These are phyloP conservation scores for Parnassius orleans DNA, from an alignment of 2,888 invertebrate genomes.

Conservation along the genomic window DNA sequence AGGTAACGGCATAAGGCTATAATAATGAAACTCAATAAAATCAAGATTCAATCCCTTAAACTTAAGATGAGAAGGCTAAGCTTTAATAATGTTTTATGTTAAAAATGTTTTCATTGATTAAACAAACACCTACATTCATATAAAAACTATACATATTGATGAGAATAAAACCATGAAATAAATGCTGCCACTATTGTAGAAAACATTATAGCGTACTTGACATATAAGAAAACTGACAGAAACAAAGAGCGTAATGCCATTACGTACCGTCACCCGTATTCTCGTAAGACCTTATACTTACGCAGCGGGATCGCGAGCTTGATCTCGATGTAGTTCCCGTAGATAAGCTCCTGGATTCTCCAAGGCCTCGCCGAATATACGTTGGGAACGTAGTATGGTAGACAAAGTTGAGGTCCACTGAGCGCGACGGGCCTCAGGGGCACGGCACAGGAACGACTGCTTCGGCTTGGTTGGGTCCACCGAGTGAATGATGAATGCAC, in stretches of 20 bases:
- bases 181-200: no score
- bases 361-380: constrained; percentile 95
- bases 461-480: constrained; percentile 89
- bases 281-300: constrained; percentile 48
- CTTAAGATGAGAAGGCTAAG: no score
- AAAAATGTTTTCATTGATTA: no score
- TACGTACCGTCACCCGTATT: not conserved
- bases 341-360: constrained; percentile 91
- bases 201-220: no score
- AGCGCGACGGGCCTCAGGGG: constrained; percentile 86
- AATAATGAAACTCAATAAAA: not conserved
- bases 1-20: not conserved
- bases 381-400: constrained; percentile 94
- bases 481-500: constrained; percentile 80
- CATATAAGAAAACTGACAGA: not conserved
- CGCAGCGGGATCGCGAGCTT: constrained; percentile 55
- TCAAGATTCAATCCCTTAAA: no score
- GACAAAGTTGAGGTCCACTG: constrained; percentile 93
- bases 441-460: constrained; percentile 89
- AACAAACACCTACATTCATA: no score
- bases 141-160: no score
- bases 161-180: no score
- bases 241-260: not conserved
- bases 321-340: constrained; percentile 58
- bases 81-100: no score